Conservation (phyloP, 2,797 vertebrate species). For the Cryptoprocta ferox region DNA sequence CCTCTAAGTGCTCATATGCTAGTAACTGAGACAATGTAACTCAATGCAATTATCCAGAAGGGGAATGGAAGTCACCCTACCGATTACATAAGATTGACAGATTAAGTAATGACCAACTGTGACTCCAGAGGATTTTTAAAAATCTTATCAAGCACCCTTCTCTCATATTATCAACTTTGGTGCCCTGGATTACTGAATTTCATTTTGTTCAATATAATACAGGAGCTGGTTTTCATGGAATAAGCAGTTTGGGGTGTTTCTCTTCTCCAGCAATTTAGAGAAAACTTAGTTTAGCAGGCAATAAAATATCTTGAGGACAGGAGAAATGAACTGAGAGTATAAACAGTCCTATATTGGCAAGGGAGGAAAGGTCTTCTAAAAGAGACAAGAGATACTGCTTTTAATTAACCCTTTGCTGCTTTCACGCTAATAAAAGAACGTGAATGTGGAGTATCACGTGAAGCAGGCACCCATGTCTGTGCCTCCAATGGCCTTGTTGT, state of each 20-base stretch:
- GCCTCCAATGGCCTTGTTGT: not conserved
- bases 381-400: constrained; percentile 50
- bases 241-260: constrained; percentile 74
- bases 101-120: constrained; percentile 63
- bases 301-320: constrained; percentile 73
- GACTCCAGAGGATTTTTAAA: constrained; percentile 68
- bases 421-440: not conserved
- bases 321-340: constrained; percentile 67
- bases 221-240: constrained; percentile 52
- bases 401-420: constrained; percentile 71
- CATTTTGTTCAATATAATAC: constrained; percentile 74
- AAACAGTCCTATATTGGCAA: constrained; percentile 64
- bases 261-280: constrained; percentile 77
- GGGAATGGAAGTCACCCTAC: not conserved
- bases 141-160: constrained; percentile 67
- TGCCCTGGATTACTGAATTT: constrained; percentile 73
- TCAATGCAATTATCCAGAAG: constrained; percentile 49
- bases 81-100: constrained; percentile 59
- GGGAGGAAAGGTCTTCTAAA: constrained; percentile 35
- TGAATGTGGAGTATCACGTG: not conserved
- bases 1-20: constrained; percentile 17
- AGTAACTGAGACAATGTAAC: constrained; percentile 45
- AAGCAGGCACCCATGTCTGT: not conserved
- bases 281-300: constrained; percentile 81
- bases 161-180: constrained; percentile 71